A percentile compares a stretch with the other conserved stretches of the same genome.
phyloP scores from a whole-genome alignment of 2,113 vertebrate species.

The Mellivora capensis region DNA sequence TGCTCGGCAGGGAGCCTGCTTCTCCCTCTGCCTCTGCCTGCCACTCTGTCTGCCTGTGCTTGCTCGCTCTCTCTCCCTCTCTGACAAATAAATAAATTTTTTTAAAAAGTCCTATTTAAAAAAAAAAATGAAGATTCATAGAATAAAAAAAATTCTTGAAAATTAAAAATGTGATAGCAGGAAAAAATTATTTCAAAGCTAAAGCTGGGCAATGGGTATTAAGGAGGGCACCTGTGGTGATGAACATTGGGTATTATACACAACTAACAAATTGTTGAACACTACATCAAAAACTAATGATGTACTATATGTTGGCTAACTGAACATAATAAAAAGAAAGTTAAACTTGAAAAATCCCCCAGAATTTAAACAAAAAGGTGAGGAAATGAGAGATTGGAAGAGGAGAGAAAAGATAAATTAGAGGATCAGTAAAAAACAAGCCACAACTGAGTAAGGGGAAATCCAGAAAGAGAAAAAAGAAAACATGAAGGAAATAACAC shows the following conservation, averaged over 20 bases:
- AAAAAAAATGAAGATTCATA: not conserved
- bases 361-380: conserved; percentile 2
- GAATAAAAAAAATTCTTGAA: not conserved
- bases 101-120: no score
- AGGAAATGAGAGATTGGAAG: not conserved
- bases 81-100: no score
- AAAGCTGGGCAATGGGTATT: not conserved
- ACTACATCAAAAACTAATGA: no score
- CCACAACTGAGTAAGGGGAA: not conserved
- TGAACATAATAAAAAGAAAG: not conserved
- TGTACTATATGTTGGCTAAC: no score
- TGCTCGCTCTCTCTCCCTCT: no score
- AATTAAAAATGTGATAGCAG: not conserved
- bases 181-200: not conserved
- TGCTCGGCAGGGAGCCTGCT: no score
- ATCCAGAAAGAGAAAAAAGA: not conserved
- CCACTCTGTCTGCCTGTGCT: no score
- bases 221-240: no score
- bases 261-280: no score
- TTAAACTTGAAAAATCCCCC: not conserved
- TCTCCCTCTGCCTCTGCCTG: no score
- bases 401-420: not conserved
- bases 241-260: no score
- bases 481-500: not conserved
- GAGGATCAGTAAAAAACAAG: not conserved